These are phyloP conservation scores for Drosophila dives DNA, from an alignment of 2,888 invertebrate species.

Conservation along the genomic window DNA sequence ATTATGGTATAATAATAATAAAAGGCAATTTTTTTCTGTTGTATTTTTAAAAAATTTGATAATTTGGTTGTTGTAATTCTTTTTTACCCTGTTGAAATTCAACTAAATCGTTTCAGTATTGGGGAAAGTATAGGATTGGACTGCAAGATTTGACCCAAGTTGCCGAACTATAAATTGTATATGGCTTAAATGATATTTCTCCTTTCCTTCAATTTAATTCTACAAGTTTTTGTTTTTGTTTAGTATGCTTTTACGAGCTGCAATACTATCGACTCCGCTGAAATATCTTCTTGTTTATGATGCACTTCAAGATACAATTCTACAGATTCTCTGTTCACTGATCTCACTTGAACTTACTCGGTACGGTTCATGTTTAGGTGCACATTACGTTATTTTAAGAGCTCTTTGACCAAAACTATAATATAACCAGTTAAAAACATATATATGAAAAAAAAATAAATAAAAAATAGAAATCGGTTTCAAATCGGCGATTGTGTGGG, in stretches of 20 bases:
- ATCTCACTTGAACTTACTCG: constrained; percentile 28
- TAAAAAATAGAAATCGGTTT: constrained; percentile 8
- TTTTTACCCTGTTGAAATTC: constrained; percentile 37
- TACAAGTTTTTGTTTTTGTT: constrained; percentile 69
- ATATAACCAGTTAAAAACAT: constrained; percentile 43
- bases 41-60: constrained; percentile 67
- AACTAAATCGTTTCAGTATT: constrained; percentile 40
- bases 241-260: constrained; percentile 40
- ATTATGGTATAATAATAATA: constrained; percentile 23
- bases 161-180: constrained; percentile 41
- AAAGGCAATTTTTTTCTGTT: constrained; percentile 13
- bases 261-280: constrained; percentile 66
- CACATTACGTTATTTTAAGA: constrained; percentile 17
- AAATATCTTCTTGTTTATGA: constrained; percentile 29
- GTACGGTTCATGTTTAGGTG: constrained; percentile 39
- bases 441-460: neutral
- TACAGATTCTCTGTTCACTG: constrained; percentile 29
- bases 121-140: neutral
- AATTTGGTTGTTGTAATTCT: constrained; percentile 7
- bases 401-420: constrained; percentile 36
- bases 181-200: constrained; percentile 43
- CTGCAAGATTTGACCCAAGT: constrained; percentile 8
- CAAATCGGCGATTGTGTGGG: constrained; percentile 22
- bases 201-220: constrained; percentile 30
- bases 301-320: constrained; percentile 12